Conservation (phyloP, 2,797 vertebrate genomes). For the Hydrocynus forskahlii region DNA sequence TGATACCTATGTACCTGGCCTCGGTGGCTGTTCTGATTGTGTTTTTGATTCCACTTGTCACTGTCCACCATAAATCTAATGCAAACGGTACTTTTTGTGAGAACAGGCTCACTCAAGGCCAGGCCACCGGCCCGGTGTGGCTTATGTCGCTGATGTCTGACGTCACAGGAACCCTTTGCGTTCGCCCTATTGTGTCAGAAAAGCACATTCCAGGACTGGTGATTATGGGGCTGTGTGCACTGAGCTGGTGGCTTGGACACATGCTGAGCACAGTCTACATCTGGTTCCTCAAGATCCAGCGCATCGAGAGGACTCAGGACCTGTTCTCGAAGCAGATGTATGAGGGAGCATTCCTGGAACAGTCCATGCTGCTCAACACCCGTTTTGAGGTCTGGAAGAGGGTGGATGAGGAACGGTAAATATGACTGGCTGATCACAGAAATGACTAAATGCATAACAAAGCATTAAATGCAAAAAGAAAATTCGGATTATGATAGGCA, state of each 20-base stretch:
- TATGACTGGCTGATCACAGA: background rate
- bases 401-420: slow-evolving; percentile 48
- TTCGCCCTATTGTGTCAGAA: slow-evolving; percentile 50
- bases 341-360: slow-evolving; percentile 73
- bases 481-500: background rate
- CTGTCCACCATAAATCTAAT: slow-evolving; percentile 50
- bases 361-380: slow-evolving; percentile 71
- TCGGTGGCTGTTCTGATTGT: slow-evolving; percentile 64
- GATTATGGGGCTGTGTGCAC: slow-evolving; percentile 56
- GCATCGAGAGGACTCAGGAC: slow-evolving; percentile 73
- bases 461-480: background rate
- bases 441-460: background rate
- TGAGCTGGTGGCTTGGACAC: slow-evolving; percentile 69
- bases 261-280: slow-evolving; percentile 68
- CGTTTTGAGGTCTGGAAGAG: slow-evolving; percentile 58
- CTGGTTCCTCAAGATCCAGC: slow-evolving; percentile 60
- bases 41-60: slow-evolving; percentile 57
- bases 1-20: slow-evolving; percentile 71
- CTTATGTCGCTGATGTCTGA: slow-evolving; percentile 61
- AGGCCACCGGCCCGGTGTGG: background rate
- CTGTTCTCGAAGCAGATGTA: slow-evolving; percentile 70
- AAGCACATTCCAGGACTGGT: slow-evolving; percentile 37
- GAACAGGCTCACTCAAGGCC: slow-evolving; percentile 45
- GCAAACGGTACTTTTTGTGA: slow-evolving; percentile 16
- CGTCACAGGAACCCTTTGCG: slow-evolving; percentile 63